These are phyloP conservation scores for Stenolophus ochropezus DNA, from an alignment of 2,888 invertebrate genomes.

Conservation along the genomic window DNA sequence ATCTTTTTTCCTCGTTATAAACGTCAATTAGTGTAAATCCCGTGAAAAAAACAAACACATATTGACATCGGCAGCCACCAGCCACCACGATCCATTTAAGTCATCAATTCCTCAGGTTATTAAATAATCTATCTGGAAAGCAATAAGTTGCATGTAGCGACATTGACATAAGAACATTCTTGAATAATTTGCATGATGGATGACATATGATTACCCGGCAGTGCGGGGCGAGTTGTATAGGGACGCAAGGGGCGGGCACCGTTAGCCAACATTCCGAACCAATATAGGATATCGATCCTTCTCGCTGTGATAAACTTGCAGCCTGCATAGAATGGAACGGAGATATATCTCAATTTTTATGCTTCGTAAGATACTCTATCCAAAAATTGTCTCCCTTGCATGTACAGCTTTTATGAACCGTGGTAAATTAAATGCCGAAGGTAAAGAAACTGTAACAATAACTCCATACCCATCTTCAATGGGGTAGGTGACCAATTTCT, in stretches of 20 bases:
- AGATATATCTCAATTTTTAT: constrained; percentile 57
- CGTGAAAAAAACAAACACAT: constrained; percentile 4
- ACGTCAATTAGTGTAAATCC: background rate
- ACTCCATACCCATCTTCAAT: no score
- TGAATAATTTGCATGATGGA: constrained; percentile 60
- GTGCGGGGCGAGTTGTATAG: background rate
- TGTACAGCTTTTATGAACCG: constrained; percentile 18
- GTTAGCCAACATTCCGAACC: constrained; percentile 45
- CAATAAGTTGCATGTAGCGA: constrained; percentile 52
- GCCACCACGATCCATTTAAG: constrained; percentile 24
- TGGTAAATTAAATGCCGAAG: constrained; percentile 11
- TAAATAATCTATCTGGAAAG: constrained; percentile 51
- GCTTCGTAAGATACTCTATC: constrained; percentile 45
- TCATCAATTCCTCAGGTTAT: constrained; percentile 47
- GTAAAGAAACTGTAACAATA: no score
- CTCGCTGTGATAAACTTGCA: constrained; percentile 47
- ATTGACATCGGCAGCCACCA: background rate
- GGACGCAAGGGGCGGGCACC: background rate
- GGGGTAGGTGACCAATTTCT: no score
- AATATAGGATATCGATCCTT: constrained; percentile 52
- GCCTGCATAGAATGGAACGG: constrained; percentile 39
- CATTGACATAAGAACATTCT: constrained; percentile 59
- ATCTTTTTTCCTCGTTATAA: background rate
- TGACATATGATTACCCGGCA: constrained; percentile 52
- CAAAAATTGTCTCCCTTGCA: constrained; percentile 48